Evolutionary conservation across 2,888 invertebrate genomes (phyloP), one percentile per base, ranked within the genome.

Genomic region (Ochropleura leucogaster): DNA sequence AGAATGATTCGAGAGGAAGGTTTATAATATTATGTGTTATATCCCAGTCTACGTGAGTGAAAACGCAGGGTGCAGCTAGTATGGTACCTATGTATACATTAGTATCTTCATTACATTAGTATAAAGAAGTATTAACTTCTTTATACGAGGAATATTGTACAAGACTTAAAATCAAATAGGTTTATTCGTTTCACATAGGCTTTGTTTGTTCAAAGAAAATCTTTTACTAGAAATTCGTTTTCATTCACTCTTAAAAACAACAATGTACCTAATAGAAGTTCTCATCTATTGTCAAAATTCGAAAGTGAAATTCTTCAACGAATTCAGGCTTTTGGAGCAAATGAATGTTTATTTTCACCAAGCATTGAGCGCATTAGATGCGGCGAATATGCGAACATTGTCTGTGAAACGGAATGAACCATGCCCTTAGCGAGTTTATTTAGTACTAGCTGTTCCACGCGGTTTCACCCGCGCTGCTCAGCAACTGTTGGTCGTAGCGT

Each of bases 281-380:
- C 84, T 74, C 84, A 86, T 79, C 88, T 85, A 90, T 88, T 86
- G 80, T 84, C 75, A 80, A 81, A 74, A 73, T 86, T 74, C 82
- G 85, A 90, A 89, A 90, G 89, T 89, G 87, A 90, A 90, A 89
- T 85, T 87, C 73, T 84, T 70, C 51, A 77, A 72, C 72, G 73
- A 78, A 79, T 77, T 77, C 73, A 73, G 80, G 69, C 72, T 79
- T 85, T 72, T 66, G 65, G 79, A 80, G 83, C 80, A 77, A 80
- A 80, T 82, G 74, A 80, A 80, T 82, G 76, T 82, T 84, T 77
- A 85, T 86, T 85, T 86, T 82, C 82, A 83, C 81, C 65, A 66
- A 59, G n/a, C 66, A 81, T 80, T 63, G 51, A 64, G 68, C 69
- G 73, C 74, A 76, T 84, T 70, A 82, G 77, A 59, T 72, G 80